Conservation (phyloP, 2,888 invertebrate genomes). For the Nephrotoma flavescens region DNA sequence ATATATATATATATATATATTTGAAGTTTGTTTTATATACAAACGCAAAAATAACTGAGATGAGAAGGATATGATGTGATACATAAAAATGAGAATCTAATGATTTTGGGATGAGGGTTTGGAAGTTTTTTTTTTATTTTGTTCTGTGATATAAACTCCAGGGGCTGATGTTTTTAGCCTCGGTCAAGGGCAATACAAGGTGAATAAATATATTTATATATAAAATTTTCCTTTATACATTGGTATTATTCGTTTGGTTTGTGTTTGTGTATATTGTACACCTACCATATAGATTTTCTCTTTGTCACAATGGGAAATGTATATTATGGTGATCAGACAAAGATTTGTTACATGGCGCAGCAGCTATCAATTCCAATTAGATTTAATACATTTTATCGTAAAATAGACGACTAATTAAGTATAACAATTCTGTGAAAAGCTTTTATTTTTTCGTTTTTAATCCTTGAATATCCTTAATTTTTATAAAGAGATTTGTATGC, state of each 20-base stretch:
- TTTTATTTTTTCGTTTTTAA: neutral
- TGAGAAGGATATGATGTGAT: neutral
- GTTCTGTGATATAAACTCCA: neutral
- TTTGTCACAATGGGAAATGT: neutral
- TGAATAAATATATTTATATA: neutral
- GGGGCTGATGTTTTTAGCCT: neutral
- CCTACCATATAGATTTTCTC: neutral
- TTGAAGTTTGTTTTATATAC: neutral
- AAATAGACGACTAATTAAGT: neutral
- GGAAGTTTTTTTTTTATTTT: neutral
- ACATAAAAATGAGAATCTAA: neutral
- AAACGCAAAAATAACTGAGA: neutral
- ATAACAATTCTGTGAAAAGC: neutral
- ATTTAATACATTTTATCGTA: neutral
- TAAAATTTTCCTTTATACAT: neutral
- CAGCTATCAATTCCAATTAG: neutral
- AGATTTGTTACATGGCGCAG: neutral
- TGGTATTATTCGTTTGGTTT: neutral
- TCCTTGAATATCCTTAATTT: neutral
- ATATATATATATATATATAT: neutral
- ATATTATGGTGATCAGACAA: neutral
- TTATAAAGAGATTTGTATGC: neutral
- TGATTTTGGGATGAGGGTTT: neutral
- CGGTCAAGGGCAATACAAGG: conserved; percentile 6
- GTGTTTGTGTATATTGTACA: neutral